A percentile compares a stretch with the other conserved stretches of the same genome.
phyloP scores from a whole-genome alignment of 2,888 invertebrate species.

The Idaea aversata region DNA sequence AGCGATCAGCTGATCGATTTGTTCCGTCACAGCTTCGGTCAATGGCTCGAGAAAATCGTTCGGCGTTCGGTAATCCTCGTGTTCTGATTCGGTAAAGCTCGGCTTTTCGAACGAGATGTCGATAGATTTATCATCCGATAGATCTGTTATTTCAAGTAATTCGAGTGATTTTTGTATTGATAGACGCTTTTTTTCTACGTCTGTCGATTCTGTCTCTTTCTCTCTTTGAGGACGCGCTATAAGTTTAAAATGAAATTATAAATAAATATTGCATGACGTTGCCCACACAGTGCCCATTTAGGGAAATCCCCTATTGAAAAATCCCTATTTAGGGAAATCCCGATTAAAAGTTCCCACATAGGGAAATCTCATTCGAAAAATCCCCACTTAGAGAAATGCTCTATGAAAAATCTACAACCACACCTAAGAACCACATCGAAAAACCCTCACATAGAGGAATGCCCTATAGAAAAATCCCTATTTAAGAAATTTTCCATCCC shows the following conservation, averaged over 20 bases:
- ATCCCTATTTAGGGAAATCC: too few species aligned
- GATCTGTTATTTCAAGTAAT: constrained; percentile 55
- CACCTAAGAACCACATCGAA: too few species aligned
- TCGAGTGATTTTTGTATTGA: constrained; percentile 59
- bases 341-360: too few species aligned
- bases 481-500: too few species aligned
- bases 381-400: too few species aligned
- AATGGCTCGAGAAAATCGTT: constrained; percentile 64
- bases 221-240: background rate
- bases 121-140: constrained; percentile 38
- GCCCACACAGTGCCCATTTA: too few species aligned
- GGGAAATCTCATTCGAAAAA: too few species aligned
- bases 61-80: constrained; percentile 63
- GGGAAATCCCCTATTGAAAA: too few species aligned
- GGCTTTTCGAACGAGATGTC: constrained; percentile 65
- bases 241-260: background rate
- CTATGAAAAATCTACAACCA: too few species aligned
- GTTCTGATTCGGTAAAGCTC: constrained; percentile 54
- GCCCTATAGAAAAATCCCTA: too few species aligned
- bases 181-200: constrained; percentile 35
- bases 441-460: too few species aligned
- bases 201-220: constrained; percentile 9
- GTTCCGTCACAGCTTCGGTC: constrained; percentile 61
- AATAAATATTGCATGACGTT: too few species aligned
- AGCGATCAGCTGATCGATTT: constrained; percentile 67